Evolutionary conservation across 2,797 vertebrate species (phyloP).

Genomic region (Hemitrygon akajei): DNA sequence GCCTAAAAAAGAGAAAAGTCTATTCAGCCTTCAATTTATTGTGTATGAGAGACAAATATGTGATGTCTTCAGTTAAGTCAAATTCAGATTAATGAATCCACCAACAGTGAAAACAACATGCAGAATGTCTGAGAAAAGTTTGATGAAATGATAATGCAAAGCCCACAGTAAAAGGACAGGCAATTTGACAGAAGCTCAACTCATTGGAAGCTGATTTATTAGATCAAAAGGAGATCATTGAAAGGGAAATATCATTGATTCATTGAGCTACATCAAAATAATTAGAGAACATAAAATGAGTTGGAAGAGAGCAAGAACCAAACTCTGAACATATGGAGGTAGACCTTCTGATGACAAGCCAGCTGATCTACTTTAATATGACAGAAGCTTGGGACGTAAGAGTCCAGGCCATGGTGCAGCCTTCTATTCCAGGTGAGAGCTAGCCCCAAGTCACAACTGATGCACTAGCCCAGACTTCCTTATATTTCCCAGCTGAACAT

Average conservation of each 20-base stretch:
- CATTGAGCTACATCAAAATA: not conserved
- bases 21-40: not conserved
- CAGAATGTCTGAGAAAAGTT: not conserved
- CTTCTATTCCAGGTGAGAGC: too few species aligned
- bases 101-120: not conserved
- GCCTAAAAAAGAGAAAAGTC: not conserved
- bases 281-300: not conserved
- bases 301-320: not conserved
- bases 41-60: not conserved
- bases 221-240: constrained; percentile 1
- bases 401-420: too few species aligned
- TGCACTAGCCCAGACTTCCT: too few species aligned
- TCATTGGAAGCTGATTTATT: not conserved
- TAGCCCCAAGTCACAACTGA: too few species aligned
- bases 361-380: too few species aligned
- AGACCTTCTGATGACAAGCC: too few species aligned
- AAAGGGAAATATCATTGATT: not conserved
- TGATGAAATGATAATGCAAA: not conserved
- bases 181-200: not conserved
- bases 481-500: too few species aligned
- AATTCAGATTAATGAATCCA: constrained; percentile 1
- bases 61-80: not conserved
- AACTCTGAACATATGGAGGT: not conserved
- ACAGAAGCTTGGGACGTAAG: too few species aligned
- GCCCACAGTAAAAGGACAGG: not conserved